These are phyloP conservation scores for Aphaenogaster ashmeadi DNA, from an alignment of 1,140 invertebrate species.

Conservation along the genomic window DNA sequence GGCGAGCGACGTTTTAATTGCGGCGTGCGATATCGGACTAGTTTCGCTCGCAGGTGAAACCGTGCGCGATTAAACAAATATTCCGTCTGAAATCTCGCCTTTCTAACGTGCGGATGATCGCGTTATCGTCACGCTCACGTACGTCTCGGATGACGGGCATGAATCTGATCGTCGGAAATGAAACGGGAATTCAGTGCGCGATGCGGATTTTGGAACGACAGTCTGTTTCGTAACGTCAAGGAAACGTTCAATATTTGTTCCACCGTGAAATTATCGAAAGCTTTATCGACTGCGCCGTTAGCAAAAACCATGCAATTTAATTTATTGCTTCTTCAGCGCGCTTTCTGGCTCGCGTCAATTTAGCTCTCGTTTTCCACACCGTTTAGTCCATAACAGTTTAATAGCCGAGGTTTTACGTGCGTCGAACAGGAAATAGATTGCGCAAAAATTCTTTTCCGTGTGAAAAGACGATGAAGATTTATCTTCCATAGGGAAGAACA, in stretches of 20 bases:
- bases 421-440: not conserved
- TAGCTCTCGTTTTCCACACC: not conserved
- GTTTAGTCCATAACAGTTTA: not conserved
- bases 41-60: slow-evolving; percentile 31
- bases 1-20: slow-evolving; percentile 52
- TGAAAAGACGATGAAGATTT: not conserved
- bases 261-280: not conserved
- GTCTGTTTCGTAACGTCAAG: not conserved
- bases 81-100: slow-evolving; percentile 40
- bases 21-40: slow-evolving; percentile 26
- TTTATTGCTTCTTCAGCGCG: not conserved
- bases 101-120: slow-evolving; percentile 37
- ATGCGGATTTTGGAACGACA: not conserved
- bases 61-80: slow-evolving; percentile 33
- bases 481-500: not conserved
- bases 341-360: not conserved
- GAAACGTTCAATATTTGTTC: not conserved
- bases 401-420: not conserved
- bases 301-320: slow-evolving; percentile 5
- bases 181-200: not conserved
- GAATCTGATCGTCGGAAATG: not conserved
- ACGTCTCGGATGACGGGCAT: slow-evolving; percentile 8
- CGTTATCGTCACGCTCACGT: slow-evolving; percentile 38
- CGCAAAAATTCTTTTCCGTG: not conserved
- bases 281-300: not conserved